Conservation (phyloP, 2,888 invertebrate genomes). For the Hydraecia micacea region DNA sequence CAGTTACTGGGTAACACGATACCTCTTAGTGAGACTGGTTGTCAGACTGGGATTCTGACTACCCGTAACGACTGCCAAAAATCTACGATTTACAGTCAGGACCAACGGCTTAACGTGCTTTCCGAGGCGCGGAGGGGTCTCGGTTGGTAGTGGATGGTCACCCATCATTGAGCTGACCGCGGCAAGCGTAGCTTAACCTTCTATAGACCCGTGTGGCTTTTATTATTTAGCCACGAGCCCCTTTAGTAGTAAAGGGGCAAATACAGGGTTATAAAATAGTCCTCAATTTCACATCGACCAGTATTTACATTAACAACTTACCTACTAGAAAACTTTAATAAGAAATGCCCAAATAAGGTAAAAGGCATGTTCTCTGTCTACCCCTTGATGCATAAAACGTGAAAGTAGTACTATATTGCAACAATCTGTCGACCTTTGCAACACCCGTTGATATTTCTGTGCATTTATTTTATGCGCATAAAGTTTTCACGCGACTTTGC, state of each 20-base stretch:
- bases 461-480: constrained; percentile 21
- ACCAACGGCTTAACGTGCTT: too few relatives aligned
- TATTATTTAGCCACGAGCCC: not conserved
- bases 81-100: too few relatives aligned
- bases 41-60: not conserved
- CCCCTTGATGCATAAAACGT: constrained; percentile 27
- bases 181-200: not conserved
- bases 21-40: not conserved
- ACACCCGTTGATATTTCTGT: constrained; percentile 53
- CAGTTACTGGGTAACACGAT: not conserved
- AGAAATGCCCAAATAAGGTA: constrained; percentile 19
- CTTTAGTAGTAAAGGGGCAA: not conserved
- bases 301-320: not conserved
- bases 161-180: not conserved
- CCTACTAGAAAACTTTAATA: constrained; percentile 26
- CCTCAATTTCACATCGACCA: not conserved
- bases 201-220: not conserved
- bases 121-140: not conserved
- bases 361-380: constrained; percentile 26
- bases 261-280: not conserved
- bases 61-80: not conserved
- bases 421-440: constrained; percentile 56
- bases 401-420: constrained; percentile 52
- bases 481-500: constrained; percentile 5
- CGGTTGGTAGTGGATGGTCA: not conserved